These are phyloP conservation scores for Propithecus deckenii DNA, from an alignment of 2,797 vertebrate genomes.

Conservation along the genomic window DNA sequence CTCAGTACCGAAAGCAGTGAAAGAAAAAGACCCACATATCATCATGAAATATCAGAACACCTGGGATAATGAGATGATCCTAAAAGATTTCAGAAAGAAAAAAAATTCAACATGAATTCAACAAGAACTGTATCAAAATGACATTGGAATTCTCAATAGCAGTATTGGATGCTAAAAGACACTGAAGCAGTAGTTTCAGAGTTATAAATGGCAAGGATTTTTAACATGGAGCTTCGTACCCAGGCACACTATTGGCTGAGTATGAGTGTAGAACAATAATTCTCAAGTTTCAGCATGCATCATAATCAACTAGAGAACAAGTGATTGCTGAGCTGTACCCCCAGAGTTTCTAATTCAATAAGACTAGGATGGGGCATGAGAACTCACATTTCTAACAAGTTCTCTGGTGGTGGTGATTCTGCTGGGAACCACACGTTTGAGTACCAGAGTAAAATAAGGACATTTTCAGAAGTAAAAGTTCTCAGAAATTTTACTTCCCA, in stretches of 20 bases:
- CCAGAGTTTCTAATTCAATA: background rate
- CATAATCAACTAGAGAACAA: background rate
- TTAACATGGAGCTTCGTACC: background rate
- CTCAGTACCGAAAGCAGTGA: background rate
- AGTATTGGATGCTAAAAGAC: background rate
- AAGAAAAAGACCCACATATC: background rate
- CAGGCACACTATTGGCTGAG: background rate
- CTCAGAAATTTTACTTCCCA: background rate
- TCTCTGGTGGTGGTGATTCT: background rate
- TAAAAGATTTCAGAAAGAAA: background rate
- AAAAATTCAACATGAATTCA: background rate
- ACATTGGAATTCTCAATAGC: background rate
- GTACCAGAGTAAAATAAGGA: background rate
- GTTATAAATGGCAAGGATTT: background rate
- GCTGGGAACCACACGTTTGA: background rate
- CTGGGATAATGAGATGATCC: background rate
- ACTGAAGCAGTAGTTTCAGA: background rate
- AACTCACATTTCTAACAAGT: background rate
- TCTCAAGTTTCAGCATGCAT: background rate
- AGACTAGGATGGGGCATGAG: background rate
- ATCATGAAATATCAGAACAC: slow-evolving; percentile 14
- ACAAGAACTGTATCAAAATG: background rate
- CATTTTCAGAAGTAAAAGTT: background rate
- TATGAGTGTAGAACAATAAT: background rate
- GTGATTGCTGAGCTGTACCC: background rate